phyloP scores from a whole-genome alignment of 1,140 invertebrate species.

The Drosophila bipectinata region DNA sequence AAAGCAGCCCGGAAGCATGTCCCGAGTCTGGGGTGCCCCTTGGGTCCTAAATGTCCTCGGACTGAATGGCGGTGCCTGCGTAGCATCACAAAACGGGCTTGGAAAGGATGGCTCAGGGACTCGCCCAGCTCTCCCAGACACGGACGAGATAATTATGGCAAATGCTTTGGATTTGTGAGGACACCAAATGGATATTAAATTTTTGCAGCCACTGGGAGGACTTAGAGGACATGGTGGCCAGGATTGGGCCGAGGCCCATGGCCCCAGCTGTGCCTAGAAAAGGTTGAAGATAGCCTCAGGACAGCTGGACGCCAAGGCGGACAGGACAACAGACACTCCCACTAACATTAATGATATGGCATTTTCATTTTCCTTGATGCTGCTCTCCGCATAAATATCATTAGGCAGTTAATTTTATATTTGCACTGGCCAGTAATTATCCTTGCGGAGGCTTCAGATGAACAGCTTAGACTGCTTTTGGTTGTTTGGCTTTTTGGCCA shows the following conservation, averaged over 20 bases:
- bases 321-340: neutral
- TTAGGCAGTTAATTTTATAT: constrained; percentile 48
- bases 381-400: constrained; percentile 33
- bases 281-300: constrained; percentile 8
- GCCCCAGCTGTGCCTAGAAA: constrained; percentile 14
- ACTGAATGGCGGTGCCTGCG: constrained; percentile 22
- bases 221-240: neutral
- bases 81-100: constrained; percentile 37
- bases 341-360: constrained; percentile 25
- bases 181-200: constrained; percentile 57
- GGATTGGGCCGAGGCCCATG: neutral
- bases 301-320: too few species aligned
- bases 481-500: neutral
- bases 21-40: neutral
- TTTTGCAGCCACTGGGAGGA: constrained; percentile 24
- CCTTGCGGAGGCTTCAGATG: neutral
- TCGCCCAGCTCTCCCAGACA: neutral
- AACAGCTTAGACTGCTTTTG: neutral
- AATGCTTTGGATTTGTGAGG: constrained; percentile 37
- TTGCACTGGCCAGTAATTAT: constrained; percentile 44
- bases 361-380: constrained; percentile 27
- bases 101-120: constrained; percentile 8
- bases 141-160: constrained; percentile 48
- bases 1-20: constrained; percentile 6
- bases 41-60: constrained; percentile 1